Conservation (phyloP, 1,140 invertebrate genomes). For the Fragariocoptes setiger region DNA sequence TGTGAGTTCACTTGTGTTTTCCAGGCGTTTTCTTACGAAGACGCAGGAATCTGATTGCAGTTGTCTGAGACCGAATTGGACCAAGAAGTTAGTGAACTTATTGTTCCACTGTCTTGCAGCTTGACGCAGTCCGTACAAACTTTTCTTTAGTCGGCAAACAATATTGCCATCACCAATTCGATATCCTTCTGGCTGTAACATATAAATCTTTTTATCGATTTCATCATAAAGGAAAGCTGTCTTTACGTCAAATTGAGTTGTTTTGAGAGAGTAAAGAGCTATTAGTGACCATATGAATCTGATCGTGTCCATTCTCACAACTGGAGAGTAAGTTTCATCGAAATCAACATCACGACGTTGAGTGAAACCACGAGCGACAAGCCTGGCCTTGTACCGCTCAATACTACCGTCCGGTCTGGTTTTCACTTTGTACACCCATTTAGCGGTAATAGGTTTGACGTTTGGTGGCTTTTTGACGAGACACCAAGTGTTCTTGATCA, state of each 20-base stretch:
- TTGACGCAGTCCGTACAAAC: conserved; percentile 12
- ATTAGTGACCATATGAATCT: neutral
- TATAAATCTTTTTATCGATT: conserved; percentile 17
- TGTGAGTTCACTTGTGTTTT: neutral
- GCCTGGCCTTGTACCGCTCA: conserved; percentile 8
- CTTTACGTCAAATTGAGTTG: conserved; percentile 13
- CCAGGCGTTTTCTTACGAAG: too few species aligned
- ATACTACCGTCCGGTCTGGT: conserved; percentile 12
- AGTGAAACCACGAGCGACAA: neutral
- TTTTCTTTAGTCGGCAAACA: conserved; percentile 8
- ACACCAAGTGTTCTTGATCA: conserved; percentile 15
- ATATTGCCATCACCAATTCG: conserved; percentile 11
- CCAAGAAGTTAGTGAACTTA: conserved; percentile 8
- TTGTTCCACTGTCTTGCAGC: conserved; percentile 11
- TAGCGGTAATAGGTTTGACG: conserved; percentile 12
- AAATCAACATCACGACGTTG: neutral
- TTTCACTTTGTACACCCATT: conserved; percentile 16
- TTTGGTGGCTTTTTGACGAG: conserved; percentile 11
- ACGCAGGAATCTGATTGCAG: neutral
- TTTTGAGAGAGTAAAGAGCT: neutral
- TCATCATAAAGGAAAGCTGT: conserved; percentile 18
- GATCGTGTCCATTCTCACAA: neutral
- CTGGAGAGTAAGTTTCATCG: neutral
- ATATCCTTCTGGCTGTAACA: conserved; percentile 17
- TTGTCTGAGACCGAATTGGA: neutral